Evolutionary conservation across 53 echinoderm and acorn worm genomes (phyloP), one percentile per base, ranked within the genome.

Genomic region (Glandiceps talaboti): DNA sequence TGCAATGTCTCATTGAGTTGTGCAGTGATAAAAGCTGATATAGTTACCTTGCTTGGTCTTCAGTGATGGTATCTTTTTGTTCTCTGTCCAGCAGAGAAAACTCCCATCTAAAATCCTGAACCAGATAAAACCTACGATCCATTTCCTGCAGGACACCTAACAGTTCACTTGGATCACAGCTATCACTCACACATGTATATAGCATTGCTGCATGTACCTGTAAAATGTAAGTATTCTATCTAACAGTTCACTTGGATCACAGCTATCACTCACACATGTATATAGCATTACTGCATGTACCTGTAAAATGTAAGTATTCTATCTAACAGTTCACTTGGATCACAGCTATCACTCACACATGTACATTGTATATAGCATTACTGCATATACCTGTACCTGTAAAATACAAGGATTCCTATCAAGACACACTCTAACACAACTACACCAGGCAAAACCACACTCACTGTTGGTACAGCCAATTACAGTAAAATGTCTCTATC

Each of bases 21-120:
- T 45, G 6, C 6, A 45, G 64, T 20, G 20, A 45, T 12, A 45
- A 20, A n/a, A n/a, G n/a, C n/a, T n/a, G n/a, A 45, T 74, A 14
- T 20, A 29, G 80, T 75, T 31, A 94, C 96, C 89, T 90, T 28
- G 92, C 96, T 72, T 96, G 92, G 32, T 90, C 96, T 75, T 96
- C 96, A 27, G 89, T 83, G 76, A 96, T 96, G 12, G 88, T 83
- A 31, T 89, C 92, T 31, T 78, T 79, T 75, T 96, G 96, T 28
- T 85, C 81, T 28, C 92, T 64, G 78, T 96, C 96, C 77, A 96
- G 84, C 30, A 92, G 74, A 0, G 90, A 80, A 82, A 96, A 96
- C 74, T 96, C 96, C 92, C 96, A 96, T 33, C 90, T 83, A 77
- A 96, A 90, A 82, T 96, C 96, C 76, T 96, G 89, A 0, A 93